A percentile compares a stretch with the other conserved stretches of the same genome.
Conservation (phyloP, 2,797 vertebrate genomes). For the Neosilurus mollespiculum region DNA sequence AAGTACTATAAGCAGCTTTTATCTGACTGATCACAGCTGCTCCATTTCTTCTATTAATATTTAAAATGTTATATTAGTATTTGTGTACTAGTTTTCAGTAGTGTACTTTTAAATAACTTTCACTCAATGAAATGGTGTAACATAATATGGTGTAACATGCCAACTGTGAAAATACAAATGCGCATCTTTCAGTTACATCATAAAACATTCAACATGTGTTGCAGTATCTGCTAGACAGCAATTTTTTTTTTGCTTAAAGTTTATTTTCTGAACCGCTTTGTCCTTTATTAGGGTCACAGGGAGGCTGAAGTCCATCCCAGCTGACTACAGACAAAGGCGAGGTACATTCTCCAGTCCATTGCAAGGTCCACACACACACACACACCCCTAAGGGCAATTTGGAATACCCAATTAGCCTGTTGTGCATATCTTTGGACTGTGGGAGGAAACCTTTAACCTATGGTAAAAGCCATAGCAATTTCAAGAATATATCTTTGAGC, state of each 20-base stretch:
- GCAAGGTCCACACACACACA: no score
- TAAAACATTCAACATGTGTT: neutral
- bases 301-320: no score
- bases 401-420: no score
- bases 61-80: neutral
- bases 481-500: neutral
- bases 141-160: neutral
- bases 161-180: neutral
- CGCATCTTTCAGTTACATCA: neutral
- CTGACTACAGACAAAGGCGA: no score
- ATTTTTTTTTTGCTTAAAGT: no score
- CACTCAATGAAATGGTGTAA: no score
- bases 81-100: neutral
- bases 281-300: no score
- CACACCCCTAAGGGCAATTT: no score
- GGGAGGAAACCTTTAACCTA: neutral
- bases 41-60: neutral
- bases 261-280: no score
- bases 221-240: neutral
- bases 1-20: constrained; percentile 1
- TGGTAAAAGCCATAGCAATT: neutral
- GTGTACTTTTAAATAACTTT: no score
- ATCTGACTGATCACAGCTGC: neutral
- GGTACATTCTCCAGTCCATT: no score
- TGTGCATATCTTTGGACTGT: no score